Base-by-base conservation (phyloP, 2,113 vertebrate genomes). In the Leptosomus discolor region DNA sequence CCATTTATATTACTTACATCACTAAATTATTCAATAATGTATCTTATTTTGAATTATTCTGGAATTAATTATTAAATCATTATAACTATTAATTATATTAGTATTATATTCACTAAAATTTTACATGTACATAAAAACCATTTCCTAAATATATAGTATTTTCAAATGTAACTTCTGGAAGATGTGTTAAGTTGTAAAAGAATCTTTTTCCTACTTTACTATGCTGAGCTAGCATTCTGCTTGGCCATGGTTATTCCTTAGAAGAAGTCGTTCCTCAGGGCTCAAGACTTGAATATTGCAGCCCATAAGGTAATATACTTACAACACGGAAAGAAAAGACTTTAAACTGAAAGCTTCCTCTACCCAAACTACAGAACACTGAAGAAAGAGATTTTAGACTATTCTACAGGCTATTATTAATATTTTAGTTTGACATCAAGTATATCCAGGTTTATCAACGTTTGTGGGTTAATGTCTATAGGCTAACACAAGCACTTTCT, bases 401-500 rank as follows among this genome's bases (percentile, higher is more conserved):
- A 50, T 63, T 81, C 29, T 46, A 61, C 30, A 54, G 2, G 15
- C 13, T 77, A 23, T 12, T 78, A 58, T 17, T 60, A 74, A 32
- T 58, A 84, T 54, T 88, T 86, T n/a, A 85, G 27, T n/a, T 76
- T 67, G 43, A 61, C 29, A 64, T 43, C 15, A 67, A 73, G n/a
- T 37, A 34, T 4, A 76, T 41, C 5, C 10, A 77, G 29, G 48
- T 91, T 41, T 92, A 82, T 70, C 26, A 65, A 0, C 37, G 26
- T 26, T 69, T 78, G 15, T 39, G 21, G 26, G 8, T 78, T 65
- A 76, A 76, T 20, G 13, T 32, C 15, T 43, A 75, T 5, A 73
- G 29, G 34, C 15, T 48, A 71, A 70, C 2, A 70, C 2, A 1
- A 1, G 0, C 4, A 37, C 10, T 70, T 48, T 6, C 2, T n/a